These are phyloP conservation scores for Ostrea denselamellosa DNA, from an alignment of 1,140 invertebrate genomes.

Conservation along the genomic window DNA sequence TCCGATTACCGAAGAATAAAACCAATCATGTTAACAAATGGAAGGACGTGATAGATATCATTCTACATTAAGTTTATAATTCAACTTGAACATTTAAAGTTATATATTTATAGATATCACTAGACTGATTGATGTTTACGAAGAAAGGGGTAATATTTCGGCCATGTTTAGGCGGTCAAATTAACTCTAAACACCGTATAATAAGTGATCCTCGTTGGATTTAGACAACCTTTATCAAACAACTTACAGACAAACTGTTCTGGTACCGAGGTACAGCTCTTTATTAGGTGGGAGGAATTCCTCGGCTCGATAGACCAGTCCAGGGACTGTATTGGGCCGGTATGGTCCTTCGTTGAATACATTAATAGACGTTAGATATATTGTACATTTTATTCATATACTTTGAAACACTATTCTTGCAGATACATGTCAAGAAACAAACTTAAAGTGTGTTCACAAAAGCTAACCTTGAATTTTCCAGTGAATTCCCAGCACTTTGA, in stretches of 20 bases:
- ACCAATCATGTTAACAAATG: too few species aligned
- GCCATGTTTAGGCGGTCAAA: too few species aligned
- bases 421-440: not conserved
- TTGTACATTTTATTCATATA: too few species aligned
- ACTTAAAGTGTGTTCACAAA: not conserved
- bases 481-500: conserved; percentile 57
- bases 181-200: too few species aligned
- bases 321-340: conserved; percentile 50
- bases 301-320: conserved; percentile 60
- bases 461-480: conserved; percentile 54
- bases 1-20: too few species aligned
- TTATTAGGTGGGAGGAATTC: conserved; percentile 51
- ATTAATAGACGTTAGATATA: too few species aligned
- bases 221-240: not conserved
- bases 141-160: too few species aligned
- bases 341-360: conserved; percentile 54
- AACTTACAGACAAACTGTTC: conserved; percentile 59
- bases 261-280: conserved; percentile 44
- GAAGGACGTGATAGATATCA: too few species aligned
- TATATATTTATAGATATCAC: too few species aligned
- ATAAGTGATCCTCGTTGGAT: not conserved
- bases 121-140: too few species aligned
- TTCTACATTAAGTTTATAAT: too few species aligned
- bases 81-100: too few species aligned
- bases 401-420: not conserved